Evolutionary conservation across 1,140 invertebrate genomes (phyloP), one percentile per base, ranked within the genome.

Genomic region (Atta texana): DNA sequence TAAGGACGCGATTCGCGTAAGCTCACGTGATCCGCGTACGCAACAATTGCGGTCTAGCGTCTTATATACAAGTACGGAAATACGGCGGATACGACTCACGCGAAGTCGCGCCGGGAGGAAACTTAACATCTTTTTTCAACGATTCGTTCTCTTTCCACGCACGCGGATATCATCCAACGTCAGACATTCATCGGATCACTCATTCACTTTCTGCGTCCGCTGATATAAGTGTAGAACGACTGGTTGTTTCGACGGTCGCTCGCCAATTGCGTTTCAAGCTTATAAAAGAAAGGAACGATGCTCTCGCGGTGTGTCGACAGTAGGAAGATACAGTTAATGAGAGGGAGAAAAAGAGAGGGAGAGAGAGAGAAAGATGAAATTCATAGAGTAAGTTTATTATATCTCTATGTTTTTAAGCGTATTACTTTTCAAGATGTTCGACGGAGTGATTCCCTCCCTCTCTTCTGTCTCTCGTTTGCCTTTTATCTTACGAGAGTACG

Each of bases 221-320:
- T 85, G 24, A 84, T 57, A 74, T 44, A 84, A 78, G 88, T 39
- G 49, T 78, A 64, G 28, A 51, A 80, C 49, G n/a, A 81, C 84
- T 51, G 71, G 59, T 77, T 87, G 61, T 55, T 85, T 88, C 86
- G 80, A 88, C 66, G 69, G 72, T 85, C 57, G 64, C 59, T 88
- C 72, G 86, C 71, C 28, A 53, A 21, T 18, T 21, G 55, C 44
- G 69, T 59, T 80, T 16, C 8, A 53, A 88, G 72, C 21, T 90
- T 88, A 87, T 76, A 91, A 91, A 74, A 78, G 28, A 34, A 91
- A 91, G 90, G 88, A 91, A 91, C 81, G 57, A 89, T 88, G 66
- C 69, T 87, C 82, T 84, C 85, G 76, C 18, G 18, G 55, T 77
- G 61, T 68, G 68, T 85, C 63, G 51, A 55, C 39, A 87, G 21